Evolutionary conservation across 1,140 invertebrate genomes (phyloP).

Genomic region (Bombus confusus): DNA sequence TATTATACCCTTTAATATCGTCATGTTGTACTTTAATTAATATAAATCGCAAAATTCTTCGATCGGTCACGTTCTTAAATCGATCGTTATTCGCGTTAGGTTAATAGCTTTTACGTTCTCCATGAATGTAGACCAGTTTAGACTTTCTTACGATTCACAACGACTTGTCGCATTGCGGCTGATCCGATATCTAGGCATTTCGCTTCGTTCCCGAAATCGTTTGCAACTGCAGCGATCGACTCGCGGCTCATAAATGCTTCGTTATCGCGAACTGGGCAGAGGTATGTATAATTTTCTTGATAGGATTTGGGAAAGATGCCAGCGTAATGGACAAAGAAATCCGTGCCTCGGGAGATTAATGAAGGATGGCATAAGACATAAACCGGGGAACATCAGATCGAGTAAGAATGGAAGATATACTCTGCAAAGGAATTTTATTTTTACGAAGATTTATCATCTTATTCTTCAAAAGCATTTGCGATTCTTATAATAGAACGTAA

Average conservation of each 20-base stretch:
- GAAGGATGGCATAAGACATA: neutral
- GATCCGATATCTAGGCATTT: constrained; percentile 21
- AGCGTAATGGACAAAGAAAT: neutral
- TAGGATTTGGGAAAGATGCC: constrained; percentile 16
- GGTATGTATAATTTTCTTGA: neutral
- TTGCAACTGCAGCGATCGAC: constrained; percentile 22
- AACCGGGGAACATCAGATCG: neutral
- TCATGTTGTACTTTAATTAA: too few species aligned
- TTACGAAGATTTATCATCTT: neutral
- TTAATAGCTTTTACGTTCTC: neutral
- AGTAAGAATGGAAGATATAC: neutral
- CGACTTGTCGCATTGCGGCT: constrained; percentile 50
- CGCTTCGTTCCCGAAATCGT: neutral
- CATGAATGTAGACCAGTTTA: too few species aligned
- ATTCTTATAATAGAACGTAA: neutral
- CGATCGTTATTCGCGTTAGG: too few species aligned
- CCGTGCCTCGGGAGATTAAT: neutral
- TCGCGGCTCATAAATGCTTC: constrained; percentile 8
- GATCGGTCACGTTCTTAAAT: too few species aligned
- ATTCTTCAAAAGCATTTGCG: neutral
- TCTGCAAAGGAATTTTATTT: neutral
- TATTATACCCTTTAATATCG: too few species aligned
- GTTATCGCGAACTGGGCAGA: neutral
- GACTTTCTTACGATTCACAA: neutral
- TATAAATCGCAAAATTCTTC: too few species aligned